Conservation (phyloP, 35 echinoderm and acorn worm genomes). For the Diadema setosum region DNA sequence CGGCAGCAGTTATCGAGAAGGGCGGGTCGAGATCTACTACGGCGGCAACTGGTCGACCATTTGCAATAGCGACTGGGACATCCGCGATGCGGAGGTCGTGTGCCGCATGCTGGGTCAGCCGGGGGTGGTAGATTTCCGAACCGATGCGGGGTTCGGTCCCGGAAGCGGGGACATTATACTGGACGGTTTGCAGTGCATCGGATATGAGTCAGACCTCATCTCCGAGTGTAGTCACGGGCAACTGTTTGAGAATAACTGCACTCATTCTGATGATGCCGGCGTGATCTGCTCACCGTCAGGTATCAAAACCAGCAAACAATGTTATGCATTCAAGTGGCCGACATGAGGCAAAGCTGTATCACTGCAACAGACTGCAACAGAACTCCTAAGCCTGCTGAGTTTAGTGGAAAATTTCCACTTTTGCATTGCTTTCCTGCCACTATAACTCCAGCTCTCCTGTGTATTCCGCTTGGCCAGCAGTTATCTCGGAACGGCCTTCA, state of each 20-base stretch:
- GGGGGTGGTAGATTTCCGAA: background rate
- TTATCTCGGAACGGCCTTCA: too few species aligned
- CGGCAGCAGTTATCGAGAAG: background rate
- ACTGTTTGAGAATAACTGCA: background rate
- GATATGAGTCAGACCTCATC: background rate
- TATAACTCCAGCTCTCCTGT: too few species aligned
- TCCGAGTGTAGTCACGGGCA: background rate
- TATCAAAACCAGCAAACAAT: background rate
- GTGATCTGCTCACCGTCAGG: background rate
- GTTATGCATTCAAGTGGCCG: too few species aligned
- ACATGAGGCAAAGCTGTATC: too few species aligned
- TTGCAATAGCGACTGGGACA: conserved; percentile 10
- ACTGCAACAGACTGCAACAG: too few species aligned
- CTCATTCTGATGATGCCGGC: background rate
- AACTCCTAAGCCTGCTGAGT: too few species aligned
- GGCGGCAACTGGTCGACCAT: conserved; percentile 19
- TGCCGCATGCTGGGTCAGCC: background rate
- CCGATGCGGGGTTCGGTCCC: background rate
- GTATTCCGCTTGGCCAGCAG: too few species aligned
- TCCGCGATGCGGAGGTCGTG: conserved; percentile 26
- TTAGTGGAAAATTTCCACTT: too few species aligned
- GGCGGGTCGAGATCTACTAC: conserved; percentile 13
- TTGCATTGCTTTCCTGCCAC: too few species aligned
- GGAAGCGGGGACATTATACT: background rate
- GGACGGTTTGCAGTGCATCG: background rate